phyloP scores from a whole-genome alignment of 2,113 vertebrate genomes.

The Mormyrus lacerda region DNA sequence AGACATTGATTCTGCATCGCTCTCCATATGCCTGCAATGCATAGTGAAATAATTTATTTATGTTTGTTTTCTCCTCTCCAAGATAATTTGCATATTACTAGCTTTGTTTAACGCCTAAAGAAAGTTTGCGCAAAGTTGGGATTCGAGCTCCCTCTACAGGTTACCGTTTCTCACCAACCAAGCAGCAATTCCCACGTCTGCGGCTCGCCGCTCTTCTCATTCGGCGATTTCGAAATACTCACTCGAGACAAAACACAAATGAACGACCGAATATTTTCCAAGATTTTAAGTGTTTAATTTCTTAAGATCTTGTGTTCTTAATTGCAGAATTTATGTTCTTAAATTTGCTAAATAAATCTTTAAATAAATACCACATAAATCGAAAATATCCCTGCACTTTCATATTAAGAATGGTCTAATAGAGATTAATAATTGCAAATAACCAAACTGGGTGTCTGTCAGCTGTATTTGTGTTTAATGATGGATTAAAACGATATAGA shows the following conservation, averaged over 20 bases:
- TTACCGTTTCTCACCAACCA: conserved; percentile 24
- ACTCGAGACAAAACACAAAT: neutral
- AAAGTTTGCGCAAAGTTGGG: conserved; percentile 69
- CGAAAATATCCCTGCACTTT: neutral
- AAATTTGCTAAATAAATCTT: neutral
- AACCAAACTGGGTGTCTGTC: neutral
- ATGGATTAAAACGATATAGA: neutral
- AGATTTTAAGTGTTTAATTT: neutral
- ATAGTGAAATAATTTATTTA: conserved; percentile 53
- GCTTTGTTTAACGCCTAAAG: conserved; percentile 43
- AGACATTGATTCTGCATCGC: conserved; percentile 45
- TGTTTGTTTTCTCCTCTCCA: conserved; percentile 50
- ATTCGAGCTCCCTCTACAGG: conserved; percentile 90
- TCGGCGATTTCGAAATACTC: neutral
- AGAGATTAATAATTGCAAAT: neutral
- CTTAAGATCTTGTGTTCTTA: neutral
- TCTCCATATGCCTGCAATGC: conserved; percentile 53
- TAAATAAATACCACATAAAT: neutral
- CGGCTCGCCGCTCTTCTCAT: neutral
- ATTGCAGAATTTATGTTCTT: neutral
- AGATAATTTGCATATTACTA: conserved; percentile 56
- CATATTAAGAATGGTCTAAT: neutral
- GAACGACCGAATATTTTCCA: neutral
- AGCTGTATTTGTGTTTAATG: neutral
- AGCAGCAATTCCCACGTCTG: neutral